Base-by-base conservation (phyloP, 2,888 invertebrate species). In the Ditylenchus weischeri region DNA sequence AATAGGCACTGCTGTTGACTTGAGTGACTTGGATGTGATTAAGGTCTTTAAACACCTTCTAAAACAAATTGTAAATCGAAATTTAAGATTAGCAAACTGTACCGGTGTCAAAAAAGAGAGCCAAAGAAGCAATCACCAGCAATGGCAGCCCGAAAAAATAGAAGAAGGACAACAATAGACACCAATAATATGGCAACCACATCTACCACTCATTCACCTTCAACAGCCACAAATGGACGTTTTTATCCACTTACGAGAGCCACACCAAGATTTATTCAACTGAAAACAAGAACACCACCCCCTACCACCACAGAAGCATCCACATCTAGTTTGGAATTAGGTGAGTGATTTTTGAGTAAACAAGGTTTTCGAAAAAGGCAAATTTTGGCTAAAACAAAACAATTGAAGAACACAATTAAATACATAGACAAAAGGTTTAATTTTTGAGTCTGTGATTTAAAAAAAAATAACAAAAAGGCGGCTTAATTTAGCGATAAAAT, bases 1-100 rank as follows among this genome's bases (percentile, higher is more conserved):
- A 5, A 82, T 83, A 51, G 83, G 83, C 15, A 74, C 74, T 11
- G 79, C 80, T 15, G 72, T 62, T 35, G 82, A 83, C 66, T 72
- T 83, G n/a, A 79, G 78, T 15, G 74, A 76, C 18, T 47, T 76
- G 65, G 83, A 83, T 65, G 74, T 83, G 49, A 69, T 75, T 49
- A 83, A 82, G 74, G 81, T 78, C 11, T 54, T 11, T 54, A 29
- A 29, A 29, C 29, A 15, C 7, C 1, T 54, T 54, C 19, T 15
- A 54, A n/a, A 36, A 4, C 10, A 6, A 23, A 62, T 51, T 62
- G 11, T 59, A 19, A 19, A n/a, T n/a, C n/a, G n/a, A n/a, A 35
- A 38, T 29, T 23, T 35, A 50, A 76, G 72, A 72, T 78, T 57
- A 75, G 71, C 61, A 78, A 77, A 65, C 72, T 74, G 49, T 75